phyloP scores from a whole-genome alignment of 2,113 vertebrate genomes.

The Abramis brama region DNA sequence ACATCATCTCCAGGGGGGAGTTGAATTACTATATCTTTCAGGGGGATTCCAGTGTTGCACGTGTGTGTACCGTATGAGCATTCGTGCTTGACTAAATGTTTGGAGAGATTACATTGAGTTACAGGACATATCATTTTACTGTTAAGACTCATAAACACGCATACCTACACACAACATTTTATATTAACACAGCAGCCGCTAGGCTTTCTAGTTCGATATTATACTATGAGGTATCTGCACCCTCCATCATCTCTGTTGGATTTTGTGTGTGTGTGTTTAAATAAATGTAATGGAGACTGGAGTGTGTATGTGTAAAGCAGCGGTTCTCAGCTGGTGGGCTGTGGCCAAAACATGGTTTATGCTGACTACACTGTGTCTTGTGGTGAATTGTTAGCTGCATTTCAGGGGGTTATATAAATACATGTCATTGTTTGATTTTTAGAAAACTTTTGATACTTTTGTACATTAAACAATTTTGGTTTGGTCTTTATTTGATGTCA shows the following conservation, averaged over 20 bases:
- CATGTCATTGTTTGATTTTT: neutral
- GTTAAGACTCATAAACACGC: slow-evolving; percentile 4
- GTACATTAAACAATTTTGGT: neutral
- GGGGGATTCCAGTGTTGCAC: slow-evolving; percentile 52
- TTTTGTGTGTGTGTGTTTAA: neutral
- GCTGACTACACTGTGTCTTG: neutral
- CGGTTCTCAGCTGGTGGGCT: neutral
- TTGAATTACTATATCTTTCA: slow-evolving; percentile 49
- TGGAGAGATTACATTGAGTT: slow-evolving; percentile 41
- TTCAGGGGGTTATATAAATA: neutral
- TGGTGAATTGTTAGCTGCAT: neutral
- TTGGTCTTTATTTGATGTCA: neutral
- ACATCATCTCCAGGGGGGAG: slow-evolving; percentile 38
- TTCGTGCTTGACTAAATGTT: slow-evolving; percentile 45
- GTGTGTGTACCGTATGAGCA: slow-evolving; percentile 28
- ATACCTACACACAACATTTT: slow-evolving; percentile 27
- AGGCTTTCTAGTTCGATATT: slow-evolving; percentile 7
- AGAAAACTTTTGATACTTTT: neutral
- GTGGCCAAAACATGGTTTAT: neutral
- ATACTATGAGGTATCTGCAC: slow-evolving; percentile 20
- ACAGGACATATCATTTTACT: neutral
- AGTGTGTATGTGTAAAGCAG: neutral
- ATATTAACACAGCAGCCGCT: slow-evolving; percentile 35
- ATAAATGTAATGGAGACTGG: neutral
- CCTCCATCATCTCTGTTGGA: neutral